Percentiles rank a stretch among this genome's conserved stretches.
These are phyloP conservation scores for Sardinella longiceps DNA, from an alignment of 2,797 vertebrate genomes.

Conservation along the genomic window DNA sequence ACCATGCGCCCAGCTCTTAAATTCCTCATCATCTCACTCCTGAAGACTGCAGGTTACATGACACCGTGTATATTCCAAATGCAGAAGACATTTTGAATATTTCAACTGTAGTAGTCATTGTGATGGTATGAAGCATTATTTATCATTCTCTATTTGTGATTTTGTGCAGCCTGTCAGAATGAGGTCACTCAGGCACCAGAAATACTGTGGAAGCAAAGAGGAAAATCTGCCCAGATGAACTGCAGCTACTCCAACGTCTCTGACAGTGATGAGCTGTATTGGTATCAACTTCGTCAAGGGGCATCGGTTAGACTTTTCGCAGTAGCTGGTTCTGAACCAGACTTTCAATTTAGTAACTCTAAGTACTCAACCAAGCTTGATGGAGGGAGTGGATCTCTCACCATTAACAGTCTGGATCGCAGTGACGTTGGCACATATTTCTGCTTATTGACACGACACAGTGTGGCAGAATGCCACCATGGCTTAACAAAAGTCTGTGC, in stretches of 20 bases:
- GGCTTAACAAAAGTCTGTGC: too few relatives aligned
- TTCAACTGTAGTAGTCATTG: too few relatives aligned
- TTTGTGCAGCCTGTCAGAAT: constrained; percentile 33
- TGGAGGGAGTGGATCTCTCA: not conserved
- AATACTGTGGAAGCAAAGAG: constrained; percentile 16
- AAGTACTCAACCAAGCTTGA: not conserved
- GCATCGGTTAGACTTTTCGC: too few relatives aligned
- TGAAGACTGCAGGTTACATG: not conserved
- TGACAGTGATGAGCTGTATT: not conserved
- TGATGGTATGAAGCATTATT: too few relatives aligned
- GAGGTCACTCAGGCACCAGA: constrained; percentile 25
- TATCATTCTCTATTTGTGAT: too few relatives aligned
- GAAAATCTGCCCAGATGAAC: constrained; percentile 28
- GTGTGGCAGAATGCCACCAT: not conserved
- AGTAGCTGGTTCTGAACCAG: not conserved
- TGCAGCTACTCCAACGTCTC: constrained; percentile 45
- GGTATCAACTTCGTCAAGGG: too few relatives aligned
- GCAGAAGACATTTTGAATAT: too few relatives aligned
- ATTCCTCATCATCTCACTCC: not conserved
- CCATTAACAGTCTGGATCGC: not conserved
- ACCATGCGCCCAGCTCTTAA: not conserved
- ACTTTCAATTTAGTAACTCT: not conserved
- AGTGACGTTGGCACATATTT: not conserved
- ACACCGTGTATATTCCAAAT: too few relatives aligned
- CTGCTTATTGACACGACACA: not conserved